phyloP scores from a whole-genome alignment of 2,888 invertebrate genomes.

The Cosmia trapezina region DNA sequence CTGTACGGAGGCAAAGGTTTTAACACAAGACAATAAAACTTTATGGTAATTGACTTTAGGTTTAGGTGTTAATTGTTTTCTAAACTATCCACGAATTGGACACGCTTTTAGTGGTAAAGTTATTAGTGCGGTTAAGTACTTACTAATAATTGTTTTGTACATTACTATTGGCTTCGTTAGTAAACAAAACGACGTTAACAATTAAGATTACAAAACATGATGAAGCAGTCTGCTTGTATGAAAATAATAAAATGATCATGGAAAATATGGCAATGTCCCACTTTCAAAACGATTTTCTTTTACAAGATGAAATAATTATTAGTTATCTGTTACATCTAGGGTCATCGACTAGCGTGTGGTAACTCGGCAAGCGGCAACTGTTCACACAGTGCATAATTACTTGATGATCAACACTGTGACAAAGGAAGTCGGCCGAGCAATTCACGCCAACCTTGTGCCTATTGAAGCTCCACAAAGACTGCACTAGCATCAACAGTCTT shows the following conservation, averaged over 20 bases:
- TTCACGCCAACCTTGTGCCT: conserved; percentile 55
- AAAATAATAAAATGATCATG: neutral
- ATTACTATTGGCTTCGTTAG: conserved; percentile 11
- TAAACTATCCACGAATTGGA: conserved; percentile 26
- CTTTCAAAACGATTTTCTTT: conserved; percentile 26
- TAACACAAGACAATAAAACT: conserved; percentile 13
- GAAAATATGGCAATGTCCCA: conserved; percentile 18
- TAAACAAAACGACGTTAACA: neutral
- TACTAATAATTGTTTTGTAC: neutral
- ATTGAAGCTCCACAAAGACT: conserved; percentile 32
- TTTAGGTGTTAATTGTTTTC: conserved; percentile 46
- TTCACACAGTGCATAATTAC: conserved; percentile 54
- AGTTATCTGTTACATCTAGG: conserved; percentile 50
- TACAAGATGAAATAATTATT: conserved; percentile 25
- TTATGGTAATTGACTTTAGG: conserved; percentile 26
- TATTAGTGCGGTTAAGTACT: conserved; percentile 26
- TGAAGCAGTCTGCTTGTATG: neutral
- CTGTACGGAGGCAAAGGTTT: conserved; percentile 1
- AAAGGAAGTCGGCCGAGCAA: conserved; percentile 55
- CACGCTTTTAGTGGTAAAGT: conserved; percentile 35
- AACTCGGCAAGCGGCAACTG: conserved; percentile 30
- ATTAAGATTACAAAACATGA: conserved; percentile 11
- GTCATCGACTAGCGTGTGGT: conserved; percentile 65
- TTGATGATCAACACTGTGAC: conserved; percentile 54
- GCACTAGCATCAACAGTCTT: neutral